Conservation (phyloP, 2,888 invertebrate species). For the Tinea semifulvella region DNA sequence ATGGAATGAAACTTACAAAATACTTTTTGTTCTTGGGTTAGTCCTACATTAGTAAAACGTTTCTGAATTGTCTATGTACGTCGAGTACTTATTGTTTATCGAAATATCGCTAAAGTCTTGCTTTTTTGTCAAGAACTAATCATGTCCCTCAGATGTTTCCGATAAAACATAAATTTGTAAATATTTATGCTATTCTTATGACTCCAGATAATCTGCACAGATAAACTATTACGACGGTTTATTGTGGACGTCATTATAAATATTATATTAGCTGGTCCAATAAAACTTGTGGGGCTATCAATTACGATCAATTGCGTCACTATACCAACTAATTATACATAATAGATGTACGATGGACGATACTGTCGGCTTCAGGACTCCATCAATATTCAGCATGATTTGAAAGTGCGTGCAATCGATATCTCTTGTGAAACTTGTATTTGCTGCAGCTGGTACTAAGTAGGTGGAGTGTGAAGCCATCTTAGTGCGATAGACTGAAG, state of each 20-base stretch:
- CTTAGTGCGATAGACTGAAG: constrained; percentile 7
- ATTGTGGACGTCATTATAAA: background rate
- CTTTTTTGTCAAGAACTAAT: too few relatives aligned
- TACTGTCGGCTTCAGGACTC: background rate
- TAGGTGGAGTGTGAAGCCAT: constrained; percentile 2
- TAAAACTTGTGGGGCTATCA: background rate
- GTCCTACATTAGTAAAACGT: too few relatives aligned
- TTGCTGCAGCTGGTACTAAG: background rate
- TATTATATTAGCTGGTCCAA: background rate
- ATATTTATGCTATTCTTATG: too few relatives aligned
- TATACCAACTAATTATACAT: background rate
- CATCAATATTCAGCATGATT: constrained; percentile 15
- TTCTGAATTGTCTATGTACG: too few relatives aligned
- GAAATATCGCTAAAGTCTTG: too few relatives aligned
- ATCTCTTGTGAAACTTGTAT: constrained; percentile 21
- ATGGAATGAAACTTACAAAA: too few relatives aligned
- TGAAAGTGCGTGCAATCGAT: constrained; percentile 34
- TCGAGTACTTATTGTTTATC: too few relatives aligned
- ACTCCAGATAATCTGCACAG: too few relatives aligned
- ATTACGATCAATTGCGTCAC: background rate
- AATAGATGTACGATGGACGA: background rate
- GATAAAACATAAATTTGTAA: too few relatives aligned
- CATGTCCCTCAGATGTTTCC: too few relatives aligned
- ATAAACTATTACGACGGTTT: background rate
- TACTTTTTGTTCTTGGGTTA: too few relatives aligned